phyloP scores from a whole-genome alignment of 53 echinoderm and acorn worm species.

The Astropecten irregularis region DNA sequence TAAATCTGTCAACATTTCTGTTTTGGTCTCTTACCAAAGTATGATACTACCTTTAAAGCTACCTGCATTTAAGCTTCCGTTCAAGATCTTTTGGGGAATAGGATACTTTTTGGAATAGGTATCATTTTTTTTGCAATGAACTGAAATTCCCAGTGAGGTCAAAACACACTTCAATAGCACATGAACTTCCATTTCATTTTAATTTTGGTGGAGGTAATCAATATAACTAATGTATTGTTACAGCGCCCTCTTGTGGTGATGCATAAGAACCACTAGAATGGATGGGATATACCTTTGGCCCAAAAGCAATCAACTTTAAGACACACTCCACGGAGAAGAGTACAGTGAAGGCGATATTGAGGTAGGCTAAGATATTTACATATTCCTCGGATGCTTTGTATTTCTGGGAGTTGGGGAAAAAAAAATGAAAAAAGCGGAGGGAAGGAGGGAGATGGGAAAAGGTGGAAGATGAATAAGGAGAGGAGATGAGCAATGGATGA shows the following conservation, averaged over 20 bases:
- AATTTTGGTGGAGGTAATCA: too few relatives aligned
- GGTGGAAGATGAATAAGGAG: background rate
- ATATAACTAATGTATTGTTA: too few relatives aligned
- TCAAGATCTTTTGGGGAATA: too few relatives aligned
- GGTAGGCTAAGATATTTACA: constrained; percentile 52
- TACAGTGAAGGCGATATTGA: constrained; percentile 92
- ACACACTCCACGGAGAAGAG: constrained; percentile 92
- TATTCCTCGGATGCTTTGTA: constrained; percentile 67
- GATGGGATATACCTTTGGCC: constrained; percentile 76
- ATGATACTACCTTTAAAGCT: too few relatives aligned
- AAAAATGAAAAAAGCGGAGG: background rate
- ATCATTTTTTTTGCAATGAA: too few relatives aligned
- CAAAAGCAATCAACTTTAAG: constrained; percentile 87
- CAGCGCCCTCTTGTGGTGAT: background rate
- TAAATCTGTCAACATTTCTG: too few relatives aligned
- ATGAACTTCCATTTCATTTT: too few relatives aligned
- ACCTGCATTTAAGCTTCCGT: too few relatives aligned
- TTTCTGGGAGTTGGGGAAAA: constrained; percentile 51
- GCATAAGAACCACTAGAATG: background rate
- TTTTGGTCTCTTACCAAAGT: too few relatives aligned
- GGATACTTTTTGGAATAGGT: too few relatives aligned
- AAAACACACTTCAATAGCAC: too few relatives aligned
- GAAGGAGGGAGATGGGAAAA: background rate
- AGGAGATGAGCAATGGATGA: background rate
- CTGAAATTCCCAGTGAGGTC: too few relatives aligned